phyloP scores from a whole-genome alignment of 1,140 invertebrate genomes.

The Hyphantria cunea region DNA sequence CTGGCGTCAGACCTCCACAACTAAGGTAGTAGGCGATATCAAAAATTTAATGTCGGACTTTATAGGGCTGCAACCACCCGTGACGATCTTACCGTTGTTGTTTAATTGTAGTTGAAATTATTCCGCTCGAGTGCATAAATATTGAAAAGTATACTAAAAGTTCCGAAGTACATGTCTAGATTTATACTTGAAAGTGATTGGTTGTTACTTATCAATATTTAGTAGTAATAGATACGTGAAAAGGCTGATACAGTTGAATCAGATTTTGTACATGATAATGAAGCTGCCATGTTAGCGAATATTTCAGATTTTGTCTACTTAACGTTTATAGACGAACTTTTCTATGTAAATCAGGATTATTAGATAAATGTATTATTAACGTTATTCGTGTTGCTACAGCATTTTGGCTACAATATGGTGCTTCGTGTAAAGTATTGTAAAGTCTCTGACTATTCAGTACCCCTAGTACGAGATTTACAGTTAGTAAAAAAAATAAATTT shows the following conservation, averaged over 20 bases:
- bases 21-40: too few species aligned
- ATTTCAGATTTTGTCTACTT: constrained; percentile 34
- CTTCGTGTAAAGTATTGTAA: constrained; percentile 17
- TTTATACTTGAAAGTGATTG: too few species aligned
- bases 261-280: constrained; percentile 61
- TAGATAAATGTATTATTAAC: constrained; percentile 23
- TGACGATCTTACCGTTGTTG: too few species aligned
- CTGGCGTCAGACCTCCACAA: too few species aligned
- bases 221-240: constrained; percentile 74
- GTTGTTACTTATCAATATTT: constrained; percentile 70
- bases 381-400: constrained; percentile 18
- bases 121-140: too few species aligned
- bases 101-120: too few species aligned
- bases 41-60: too few species aligned
- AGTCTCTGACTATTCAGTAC: constrained; percentile 1
- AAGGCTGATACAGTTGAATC: constrained; percentile 71
- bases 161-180: too few species aligned
- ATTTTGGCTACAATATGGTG: constrained; percentile 24
- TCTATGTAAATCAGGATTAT: constrained; percentile 29
- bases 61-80: too few species aligned
- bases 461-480: too few species aligned
- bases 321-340: constrained; percentile 37
- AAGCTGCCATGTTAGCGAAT: constrained; percentile 42
- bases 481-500: too few species aligned
- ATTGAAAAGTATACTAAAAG: too few species aligned